A percentile compares a stretch with the other conserved stretches of the same genome.
Evolutionary conservation across 2,113 vertebrate genomes (phyloP).

Genomic region (Nibea albiflora): DNA sequence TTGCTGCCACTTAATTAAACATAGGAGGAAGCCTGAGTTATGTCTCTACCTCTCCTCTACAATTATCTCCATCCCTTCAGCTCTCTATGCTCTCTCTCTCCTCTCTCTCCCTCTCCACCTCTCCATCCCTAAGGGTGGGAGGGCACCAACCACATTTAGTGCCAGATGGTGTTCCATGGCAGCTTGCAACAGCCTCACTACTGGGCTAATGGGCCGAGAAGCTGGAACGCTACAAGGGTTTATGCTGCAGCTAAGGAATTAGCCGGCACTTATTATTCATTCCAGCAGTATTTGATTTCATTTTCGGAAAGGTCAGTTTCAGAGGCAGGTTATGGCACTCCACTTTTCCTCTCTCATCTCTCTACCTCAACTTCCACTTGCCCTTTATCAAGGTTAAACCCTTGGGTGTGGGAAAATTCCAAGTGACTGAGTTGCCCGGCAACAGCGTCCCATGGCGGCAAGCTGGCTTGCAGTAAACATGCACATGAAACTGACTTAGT

Average conservation of each 20-base stretch:
- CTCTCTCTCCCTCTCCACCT: constrained; percentile 26
- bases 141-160: constrained; percentile 66
- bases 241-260: constrained; percentile 51
- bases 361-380: constrained; percentile 37
- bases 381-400: constrained; percentile 70
- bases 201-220: constrained; percentile 67
- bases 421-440: constrained; percentile 59
- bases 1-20: constrained; percentile 66
- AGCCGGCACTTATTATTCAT: constrained; percentile 60
- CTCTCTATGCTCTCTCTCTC: not conserved
- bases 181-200: constrained; percentile 67
- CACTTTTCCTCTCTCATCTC: constrained; percentile 14
- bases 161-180: constrained; percentile 74
- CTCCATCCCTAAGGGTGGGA: constrained; percentile 45
- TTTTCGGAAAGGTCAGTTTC: constrained; percentile 48
- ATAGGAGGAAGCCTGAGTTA: constrained; percentile 45
- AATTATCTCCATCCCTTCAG: constrained; percentile 29
- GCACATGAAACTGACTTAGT: not conserved
- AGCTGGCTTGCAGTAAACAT: constrained; percentile 52
- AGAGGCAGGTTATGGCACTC: constrained; percentile 41
- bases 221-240: constrained; percentile 49
- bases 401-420: constrained; percentile 67
- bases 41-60: constrained; percentile 24
- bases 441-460: constrained; percentile 64
- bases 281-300: constrained; percentile 47